Evolutionary conservation across 2,113 vertebrate species (phyloP).

Genomic region (Gracilinanus agilis): DNA sequence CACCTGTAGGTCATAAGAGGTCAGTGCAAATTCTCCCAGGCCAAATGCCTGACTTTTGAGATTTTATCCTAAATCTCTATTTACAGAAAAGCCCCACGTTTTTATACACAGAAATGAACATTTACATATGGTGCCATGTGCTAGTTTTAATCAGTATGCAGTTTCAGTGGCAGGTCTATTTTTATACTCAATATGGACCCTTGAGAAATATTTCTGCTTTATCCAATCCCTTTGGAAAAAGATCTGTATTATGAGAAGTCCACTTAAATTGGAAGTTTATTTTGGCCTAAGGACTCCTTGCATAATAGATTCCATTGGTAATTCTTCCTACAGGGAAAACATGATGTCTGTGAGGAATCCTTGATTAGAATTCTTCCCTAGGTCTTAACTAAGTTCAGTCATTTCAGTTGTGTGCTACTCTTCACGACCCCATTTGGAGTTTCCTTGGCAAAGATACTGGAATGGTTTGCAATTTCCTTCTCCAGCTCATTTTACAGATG

Average conservation of each 20-base stretch:
- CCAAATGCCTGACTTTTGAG: background rate
- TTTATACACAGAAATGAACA: constrained; percentile 29
- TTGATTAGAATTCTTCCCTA: background rate
- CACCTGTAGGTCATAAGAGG: background rate
- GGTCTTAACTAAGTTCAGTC: background rate
- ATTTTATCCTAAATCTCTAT: constrained; percentile 38
- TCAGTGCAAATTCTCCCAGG: background rate
- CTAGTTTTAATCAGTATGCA: background rate
- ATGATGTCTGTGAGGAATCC: background rate
- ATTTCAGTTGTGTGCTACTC: too few relatives aligned
- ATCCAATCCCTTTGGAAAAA: constrained; percentile 27
- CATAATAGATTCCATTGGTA: background rate
- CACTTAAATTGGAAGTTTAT: constrained; percentile 1
- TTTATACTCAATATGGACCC: background rate
- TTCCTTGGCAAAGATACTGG: too few relatives aligned
- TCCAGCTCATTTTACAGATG: too few relatives aligned
- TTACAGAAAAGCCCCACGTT: constrained; percentile 14
- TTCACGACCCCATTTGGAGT: too few relatives aligned
- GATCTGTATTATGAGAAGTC: constrained; percentile 13
- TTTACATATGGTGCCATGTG: background rate
- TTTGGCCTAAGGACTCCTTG: background rate
- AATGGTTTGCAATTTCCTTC: too few relatives aligned
- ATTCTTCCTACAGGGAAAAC: background rate
- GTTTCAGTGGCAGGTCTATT: background rate
- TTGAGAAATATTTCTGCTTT: background rate